A percentile compares a stretch with the other conserved stretches of the same genome.
Evolutionary conservation across 2,888 invertebrate genomes (phyloP).

Genomic region (Hermodice carunculata): DNA sequence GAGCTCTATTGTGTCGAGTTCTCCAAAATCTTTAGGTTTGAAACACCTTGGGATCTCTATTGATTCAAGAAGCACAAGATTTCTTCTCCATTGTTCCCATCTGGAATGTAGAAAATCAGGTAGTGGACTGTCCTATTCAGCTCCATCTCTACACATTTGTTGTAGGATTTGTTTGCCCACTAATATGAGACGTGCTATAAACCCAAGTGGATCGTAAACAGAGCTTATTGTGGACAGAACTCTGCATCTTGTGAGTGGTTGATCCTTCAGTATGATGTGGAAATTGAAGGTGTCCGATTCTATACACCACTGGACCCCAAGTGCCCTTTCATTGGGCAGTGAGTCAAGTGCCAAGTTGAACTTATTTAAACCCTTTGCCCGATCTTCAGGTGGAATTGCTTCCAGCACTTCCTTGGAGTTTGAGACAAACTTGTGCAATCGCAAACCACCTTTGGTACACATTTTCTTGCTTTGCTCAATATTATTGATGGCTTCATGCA

Average conservation of each 20-base stretch:
- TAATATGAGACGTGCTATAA: conserved; percentile 41
- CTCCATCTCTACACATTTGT: conserved; percentile 30
- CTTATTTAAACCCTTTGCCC: conserved; percentile 18
- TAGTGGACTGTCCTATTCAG: conserved; percentile 44
- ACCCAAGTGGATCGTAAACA: conserved; percentile 36
- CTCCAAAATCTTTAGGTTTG: background rate
- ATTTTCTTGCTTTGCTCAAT: conserved; percentile 10
- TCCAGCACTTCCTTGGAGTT: conserved; percentile 33
- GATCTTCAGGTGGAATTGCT: conserved; percentile 28
- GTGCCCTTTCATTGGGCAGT: conserved; percentile 17
- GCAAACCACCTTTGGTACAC: conserved; percentile 29
- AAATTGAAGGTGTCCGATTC: conserved; percentile 19
- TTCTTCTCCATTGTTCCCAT: conserved; percentile 37
- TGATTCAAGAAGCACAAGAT: background rate
- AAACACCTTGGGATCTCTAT: conserved; percentile 4
- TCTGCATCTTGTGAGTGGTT: conserved; percentile 29
- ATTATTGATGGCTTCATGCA: conserved; percentile 10
- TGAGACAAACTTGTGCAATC: conserved; percentile 37
- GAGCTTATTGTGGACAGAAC: conserved; percentile 35
- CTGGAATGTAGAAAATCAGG: conserved; percentile 23
- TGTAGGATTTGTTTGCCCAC: conserved; percentile 42
- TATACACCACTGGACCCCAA: conserved; percentile 32
- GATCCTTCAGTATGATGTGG: conserved; percentile 18
- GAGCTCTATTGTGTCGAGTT: background rate
- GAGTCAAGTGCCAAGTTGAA: conserved; percentile 25